Conservation (phyloP, 2,888 invertebrate species). For the Lycocerus yunnanus region DNA sequence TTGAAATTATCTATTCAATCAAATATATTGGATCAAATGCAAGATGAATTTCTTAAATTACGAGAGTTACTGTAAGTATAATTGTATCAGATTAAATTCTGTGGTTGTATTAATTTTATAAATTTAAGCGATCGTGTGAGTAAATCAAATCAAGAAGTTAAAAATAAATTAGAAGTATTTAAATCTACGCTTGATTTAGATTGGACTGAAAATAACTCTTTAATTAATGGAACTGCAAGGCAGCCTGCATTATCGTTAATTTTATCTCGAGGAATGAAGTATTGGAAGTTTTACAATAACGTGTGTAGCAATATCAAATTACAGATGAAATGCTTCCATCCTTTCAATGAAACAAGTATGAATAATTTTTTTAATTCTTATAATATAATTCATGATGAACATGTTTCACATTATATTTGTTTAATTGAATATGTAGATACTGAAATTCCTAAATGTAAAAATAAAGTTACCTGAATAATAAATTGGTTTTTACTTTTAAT, state of each 20-base stretch:
- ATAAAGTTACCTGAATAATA: not conserved
- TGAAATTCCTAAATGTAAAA: slow-evolving; percentile 26
- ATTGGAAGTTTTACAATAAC: not conserved
- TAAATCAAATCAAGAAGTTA: slow-evolving; percentile 43
- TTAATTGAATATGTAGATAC: slow-evolving; percentile 50
- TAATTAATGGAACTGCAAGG: slow-evolving; percentile 47
- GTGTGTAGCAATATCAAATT: not conserved
- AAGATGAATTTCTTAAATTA: slow-evolving; percentile 55
- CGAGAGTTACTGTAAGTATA: slow-evolving; percentile 42
- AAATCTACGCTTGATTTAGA: slow-evolving; percentile 44
- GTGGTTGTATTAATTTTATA: not conserved
- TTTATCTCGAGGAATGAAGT: slow-evolving; percentile 39
- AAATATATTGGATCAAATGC: slow-evolving; percentile 56
- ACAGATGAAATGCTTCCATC: not conserved
- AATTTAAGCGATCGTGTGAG: slow-evolving; percentile 45
- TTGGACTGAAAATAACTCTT: slow-evolving; percentile 41
- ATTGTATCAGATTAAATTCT: not conserved
- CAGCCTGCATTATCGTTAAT: slow-evolving; percentile 48
- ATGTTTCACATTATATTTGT: slow-evolving; percentile 42
- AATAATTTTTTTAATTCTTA: not conserved
- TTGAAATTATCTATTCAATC: slow-evolving; percentile 56
- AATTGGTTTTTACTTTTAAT: no score
- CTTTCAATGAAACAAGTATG: not conserved
- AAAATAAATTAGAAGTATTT: slow-evolving; percentile 46
- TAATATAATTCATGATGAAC: slow-evolving; percentile 36